phyloP scores from a whole-genome alignment of 1,140 invertebrate species.

The Episyrphus balteatus region DNA sequence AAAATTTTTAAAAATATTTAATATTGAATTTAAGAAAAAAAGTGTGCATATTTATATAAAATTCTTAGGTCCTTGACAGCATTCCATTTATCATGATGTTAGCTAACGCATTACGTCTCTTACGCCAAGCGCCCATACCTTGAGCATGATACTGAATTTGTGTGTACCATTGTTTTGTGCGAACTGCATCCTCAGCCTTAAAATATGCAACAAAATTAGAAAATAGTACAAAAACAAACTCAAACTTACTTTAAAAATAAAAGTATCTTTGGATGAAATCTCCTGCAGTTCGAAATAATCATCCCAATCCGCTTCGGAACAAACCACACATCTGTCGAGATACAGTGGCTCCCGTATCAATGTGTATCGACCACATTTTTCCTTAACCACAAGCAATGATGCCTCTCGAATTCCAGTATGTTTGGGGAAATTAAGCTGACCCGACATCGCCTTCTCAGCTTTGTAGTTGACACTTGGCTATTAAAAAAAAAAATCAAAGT shows the following conservation, averaged over 20 bases:
- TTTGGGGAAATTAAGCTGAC: slow-evolving; percentile 42
- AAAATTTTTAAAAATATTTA: too few relatives aligned
- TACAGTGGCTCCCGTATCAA: slow-evolving; percentile 79
- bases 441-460: slow-evolving; percentile 36
- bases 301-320: slow-evolving; percentile 74
- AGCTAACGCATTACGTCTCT: slow-evolving; percentile 78
- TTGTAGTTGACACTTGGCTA: slow-evolving; percentile 45
- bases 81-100: slow-evolving; percentile 94
- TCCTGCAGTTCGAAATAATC: slow-evolving; percentile 95
- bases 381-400: slow-evolving; percentile 74
- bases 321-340: slow-evolving; percentile 81
- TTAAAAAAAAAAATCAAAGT: neutral
- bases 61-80: slow-evolving; percentile 42
- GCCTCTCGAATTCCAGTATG: slow-evolving; percentile 71
- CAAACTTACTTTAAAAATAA: slow-evolving; percentile 77
- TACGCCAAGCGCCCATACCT: slow-evolving; percentile 82
- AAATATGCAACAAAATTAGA: slow-evolving; percentile 33
- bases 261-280: slow-evolving; percentile 82
- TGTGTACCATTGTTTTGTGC: slow-evolving; percentile 78
- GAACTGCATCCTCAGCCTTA: slow-evolving; percentile 75
- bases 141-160: slow-evolving; percentile 82
- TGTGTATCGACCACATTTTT: slow-evolving; percentile 79
- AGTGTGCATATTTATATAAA: neutral
- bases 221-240: too few relatives aligned
- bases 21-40: too few relatives aligned